Percentiles rank a stretch among this genome's conserved stretches.
phyloP scores from a whole-genome alignment of 2,797 vertebrate species.

The Podarcis siculus region DNA sequence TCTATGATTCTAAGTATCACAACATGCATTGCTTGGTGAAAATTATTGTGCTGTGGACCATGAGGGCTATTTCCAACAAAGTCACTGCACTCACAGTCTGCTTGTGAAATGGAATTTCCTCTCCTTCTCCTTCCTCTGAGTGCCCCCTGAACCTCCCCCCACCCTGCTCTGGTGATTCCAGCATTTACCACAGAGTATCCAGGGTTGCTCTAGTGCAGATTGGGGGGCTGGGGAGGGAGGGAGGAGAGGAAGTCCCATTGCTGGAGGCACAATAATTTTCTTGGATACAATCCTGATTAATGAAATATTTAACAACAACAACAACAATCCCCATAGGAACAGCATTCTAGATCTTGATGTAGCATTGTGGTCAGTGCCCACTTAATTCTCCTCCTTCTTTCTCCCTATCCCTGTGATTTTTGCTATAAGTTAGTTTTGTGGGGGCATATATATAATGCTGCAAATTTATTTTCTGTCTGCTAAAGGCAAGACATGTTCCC shows the following conservation, averaged over 20 bases:
- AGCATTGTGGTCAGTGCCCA: background rate
- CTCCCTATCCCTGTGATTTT: background rate
- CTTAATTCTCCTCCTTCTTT: background rate
- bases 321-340: background rate
- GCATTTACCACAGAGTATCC: no score
- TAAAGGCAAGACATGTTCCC: constrained; percentile 43
- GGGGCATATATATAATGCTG: background rate
- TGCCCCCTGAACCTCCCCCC: no score
- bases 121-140: no score
- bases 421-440: background rate
- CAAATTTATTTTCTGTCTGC: constrained; percentile 37
- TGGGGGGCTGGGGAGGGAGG: no score
- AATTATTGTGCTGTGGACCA: background rate
- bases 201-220: no score
- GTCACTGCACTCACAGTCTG: no score
- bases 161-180: no score
- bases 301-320: background rate
- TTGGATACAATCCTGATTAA: background rate
- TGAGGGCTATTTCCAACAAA: no score
- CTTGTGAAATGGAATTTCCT: no score
- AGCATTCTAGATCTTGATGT: background rate
- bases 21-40: background rate
- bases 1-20: background rate
- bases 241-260: no score
- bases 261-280: no score